Base-by-base conservation (phyloP, 2,113 vertebrate genomes). In the Eulemur rufifrons region DNA sequence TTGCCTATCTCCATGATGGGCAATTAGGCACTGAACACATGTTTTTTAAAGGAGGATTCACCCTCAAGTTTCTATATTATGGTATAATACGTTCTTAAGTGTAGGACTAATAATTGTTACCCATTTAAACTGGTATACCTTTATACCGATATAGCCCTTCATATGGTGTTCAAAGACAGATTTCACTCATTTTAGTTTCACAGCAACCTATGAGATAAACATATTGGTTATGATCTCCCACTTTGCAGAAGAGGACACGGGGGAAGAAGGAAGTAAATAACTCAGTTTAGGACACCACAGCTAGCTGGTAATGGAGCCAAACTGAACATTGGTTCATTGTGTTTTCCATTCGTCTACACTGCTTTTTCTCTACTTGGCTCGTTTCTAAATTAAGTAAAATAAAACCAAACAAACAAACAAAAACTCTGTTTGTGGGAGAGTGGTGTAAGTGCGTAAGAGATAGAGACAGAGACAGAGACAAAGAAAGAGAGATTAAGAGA, bases 311-410 rank as follows among this genome's bases (percentile, higher is more conserved):
- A 45, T 56, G 4, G 50, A 95, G 8, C 37, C 74, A 50, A 50
- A 32, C n/a, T 86, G 37, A 52, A 25, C 6, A 12, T 59, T 42
- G 50, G 4, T 64, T 93, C 61, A 32, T 42, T 94, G 39, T 50
- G 89, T 93, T 61, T 69, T 90, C 59, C 39, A 81, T 74, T 96
- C 59, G 32, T 87, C 25, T 68, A n/a, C 6, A 34, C 59, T 93
- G 27, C 52, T 52, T 95, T 71, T 69, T 45, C 47, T 93, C 47
- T 69, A 45, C 54, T 86, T 97, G 95, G 52, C 34, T 54, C n/a
- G 15, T 94, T 96, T 54, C n/a, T 96, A 82, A 50, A 68, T 71
- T 63, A 95, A 56, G 14, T 73, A 81, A 92, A n/a, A 42, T 8
- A 50, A 86, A 88, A n/a, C 25, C 78, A 89, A 59, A n/a, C 20